Conservation (phyloP, 2,113 vertebrate genomes). For the Microtus richardsoni region DNA sequence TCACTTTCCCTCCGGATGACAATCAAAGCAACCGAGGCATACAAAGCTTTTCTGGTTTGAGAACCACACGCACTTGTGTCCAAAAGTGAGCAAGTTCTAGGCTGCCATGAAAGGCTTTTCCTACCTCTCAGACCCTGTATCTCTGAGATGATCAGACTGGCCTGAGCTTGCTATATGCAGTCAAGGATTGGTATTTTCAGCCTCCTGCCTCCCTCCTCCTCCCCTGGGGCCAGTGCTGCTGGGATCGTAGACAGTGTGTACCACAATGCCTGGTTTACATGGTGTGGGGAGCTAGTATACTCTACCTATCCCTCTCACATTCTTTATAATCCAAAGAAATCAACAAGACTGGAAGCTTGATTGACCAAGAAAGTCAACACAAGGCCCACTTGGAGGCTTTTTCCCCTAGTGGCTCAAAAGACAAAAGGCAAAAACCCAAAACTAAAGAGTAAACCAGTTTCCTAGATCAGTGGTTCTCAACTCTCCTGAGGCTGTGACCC, state of each 20-base stretch:
- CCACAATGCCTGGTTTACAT: not conserved
- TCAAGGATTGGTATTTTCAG: not conserved
- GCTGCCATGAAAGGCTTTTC: not conserved
- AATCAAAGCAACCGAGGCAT: not conserved
- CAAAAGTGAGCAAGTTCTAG: not conserved
- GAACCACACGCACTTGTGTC: fast-evolving
- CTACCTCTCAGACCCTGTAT: not conserved
- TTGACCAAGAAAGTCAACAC: not conserved
- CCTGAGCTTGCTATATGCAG: not conserved
- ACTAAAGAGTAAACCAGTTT: not conserved
- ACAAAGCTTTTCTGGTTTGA: not conserved
- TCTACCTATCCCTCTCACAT: not conserved
- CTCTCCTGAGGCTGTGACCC: not conserved
- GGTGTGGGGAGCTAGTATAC: not conserved
- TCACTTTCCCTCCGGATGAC: not conserved
- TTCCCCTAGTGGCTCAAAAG: not conserved
- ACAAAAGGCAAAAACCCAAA: not conserved
- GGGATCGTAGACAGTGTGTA: not conserved
- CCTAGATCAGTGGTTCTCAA: not conserved
- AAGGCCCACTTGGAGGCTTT: not conserved
- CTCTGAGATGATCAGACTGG: not conserved
- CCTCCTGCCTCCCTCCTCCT: not conserved
- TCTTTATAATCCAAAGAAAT: slow-evolving; percentile 1
- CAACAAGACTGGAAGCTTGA: not conserved
- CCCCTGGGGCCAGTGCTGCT: not conserved